Evolutionary conservation across 35 echinoderm and acorn worm species (phyloP).

Genomic region (Ophioderma brevispina): DNA sequence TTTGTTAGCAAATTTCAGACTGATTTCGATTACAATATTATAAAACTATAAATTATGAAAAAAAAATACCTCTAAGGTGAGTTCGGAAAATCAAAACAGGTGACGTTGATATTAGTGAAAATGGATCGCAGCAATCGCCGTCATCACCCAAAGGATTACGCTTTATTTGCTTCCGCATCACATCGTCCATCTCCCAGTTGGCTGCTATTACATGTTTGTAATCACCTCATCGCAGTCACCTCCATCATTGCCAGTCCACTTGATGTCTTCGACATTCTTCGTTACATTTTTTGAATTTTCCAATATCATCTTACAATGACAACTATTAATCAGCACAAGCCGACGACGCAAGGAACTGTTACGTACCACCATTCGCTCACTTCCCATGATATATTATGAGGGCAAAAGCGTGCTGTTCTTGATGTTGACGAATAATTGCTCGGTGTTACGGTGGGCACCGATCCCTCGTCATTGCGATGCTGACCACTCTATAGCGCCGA

Average conservation of each 20-base stretch:
- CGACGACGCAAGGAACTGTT: slow-evolving; percentile 57
- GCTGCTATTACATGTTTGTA: neutral
- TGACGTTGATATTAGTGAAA: slow-evolving; percentile 17
- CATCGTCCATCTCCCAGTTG: slow-evolving; percentile 63
- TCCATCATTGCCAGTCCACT: slow-evolving; percentile 55
- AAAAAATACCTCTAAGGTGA: slow-evolving; percentile 79
- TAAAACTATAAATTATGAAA: too few relatives aligned
- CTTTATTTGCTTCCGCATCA: slow-evolving; percentile 68
- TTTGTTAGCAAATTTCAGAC: too few relatives aligned
- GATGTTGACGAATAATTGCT: slow-evolving; percentile 63
- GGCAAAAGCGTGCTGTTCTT: slow-evolving; percentile 51
- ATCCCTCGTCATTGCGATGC: slow-evolving; percentile 81
- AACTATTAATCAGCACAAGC: slow-evolving; percentile 41
- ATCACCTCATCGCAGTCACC: slow-evolving; percentile 37
- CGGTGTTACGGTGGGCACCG: slow-evolving; percentile 55
- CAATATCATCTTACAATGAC: slow-evolving; percentile 50
- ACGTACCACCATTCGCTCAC: slow-evolving; percentile 30
- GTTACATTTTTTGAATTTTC: slow-evolving; percentile 74
- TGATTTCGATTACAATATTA: too few relatives aligned
- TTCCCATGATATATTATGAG: slow-evolving; percentile 76
- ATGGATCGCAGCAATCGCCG: slow-evolving; percentile 81
- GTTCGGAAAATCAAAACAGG: slow-evolving; percentile 75
- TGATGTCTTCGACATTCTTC: slow-evolving; percentile 52
- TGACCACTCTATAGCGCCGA: slow-evolving; percentile 70
- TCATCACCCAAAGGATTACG: slow-evolving; percentile 65